These are phyloP conservation scores for Brienomyrus longianalis DNA, from an alignment of 2,113 vertebrate species.

Conservation along the genomic window DNA sequence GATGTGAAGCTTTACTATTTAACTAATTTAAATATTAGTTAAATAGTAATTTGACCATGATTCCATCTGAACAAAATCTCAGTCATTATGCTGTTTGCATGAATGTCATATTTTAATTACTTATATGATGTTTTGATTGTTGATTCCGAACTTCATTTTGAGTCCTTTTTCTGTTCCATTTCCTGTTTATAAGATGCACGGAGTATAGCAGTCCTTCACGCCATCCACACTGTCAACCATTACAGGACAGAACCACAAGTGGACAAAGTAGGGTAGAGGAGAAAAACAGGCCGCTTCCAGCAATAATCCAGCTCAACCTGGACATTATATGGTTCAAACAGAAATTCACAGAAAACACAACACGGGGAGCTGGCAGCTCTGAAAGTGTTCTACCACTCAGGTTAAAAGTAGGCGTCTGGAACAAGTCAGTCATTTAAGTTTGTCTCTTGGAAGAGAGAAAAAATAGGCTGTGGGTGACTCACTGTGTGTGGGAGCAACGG, in stretches of 20 bases:
- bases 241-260: not conserved
- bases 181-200: not conserved
- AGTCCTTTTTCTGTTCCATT: not conserved
- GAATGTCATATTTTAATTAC: not conserved
- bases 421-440: constrained; percentile 14
- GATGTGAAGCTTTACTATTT: not conserved
- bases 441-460: not conserved
- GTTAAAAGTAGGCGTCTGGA: constrained; percentile 19
- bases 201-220: not conserved
- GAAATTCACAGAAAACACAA: not conserved
- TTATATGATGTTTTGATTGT: not conserved
- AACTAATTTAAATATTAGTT: no score
- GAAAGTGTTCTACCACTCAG: constrained; percentile 1
- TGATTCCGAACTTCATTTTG: not conserved
- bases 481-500: not conserved
- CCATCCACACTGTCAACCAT: not conserved
- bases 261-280: no score
- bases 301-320: not conserved
- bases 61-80: not conserved
- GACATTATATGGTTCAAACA: not conserved
- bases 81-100: not conserved
- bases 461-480: constrained; percentile 6
- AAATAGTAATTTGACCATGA: no score
- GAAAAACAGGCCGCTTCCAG: no score
- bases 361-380: not conserved